Percentiles rank a stretch among this genome's conserved stretches.
Evolutionary conservation across 2,888 invertebrate genomes (phyloP).

Genomic region (Caenorhabditis macrosperma): DNA sequence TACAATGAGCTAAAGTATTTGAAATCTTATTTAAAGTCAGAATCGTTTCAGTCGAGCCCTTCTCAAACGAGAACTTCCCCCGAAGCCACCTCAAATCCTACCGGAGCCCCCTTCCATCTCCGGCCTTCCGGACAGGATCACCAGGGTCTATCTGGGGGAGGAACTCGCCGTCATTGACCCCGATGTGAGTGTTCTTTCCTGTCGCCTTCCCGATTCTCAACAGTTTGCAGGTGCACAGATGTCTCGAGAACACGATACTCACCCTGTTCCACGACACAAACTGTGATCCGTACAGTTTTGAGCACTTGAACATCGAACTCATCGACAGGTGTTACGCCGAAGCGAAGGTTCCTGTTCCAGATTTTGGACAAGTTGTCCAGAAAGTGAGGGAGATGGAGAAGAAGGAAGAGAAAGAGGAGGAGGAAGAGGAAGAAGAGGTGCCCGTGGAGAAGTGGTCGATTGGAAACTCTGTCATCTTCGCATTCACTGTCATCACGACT

Average conservation of each 20-base stretch:
- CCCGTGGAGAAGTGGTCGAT: slow-evolving; percentile 73
- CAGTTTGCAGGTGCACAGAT: slow-evolving; percentile 53
- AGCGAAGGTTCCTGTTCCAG: slow-evolving; percentile 41
- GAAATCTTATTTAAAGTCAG: too few relatives aligned
- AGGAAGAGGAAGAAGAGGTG: slow-evolving; percentile 21
- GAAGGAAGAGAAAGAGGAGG: slow-evolving; percentile 51
- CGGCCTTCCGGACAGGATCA: slow-evolving; percentile 38
- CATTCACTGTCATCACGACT: slow-evolving; percentile 78
- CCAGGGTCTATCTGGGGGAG: slow-evolving; percentile 63
- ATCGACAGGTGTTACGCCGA: slow-evolving; percentile 65
- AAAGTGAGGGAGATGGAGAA: slow-evolving; percentile 14
- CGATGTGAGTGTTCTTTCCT: slow-evolving; percentile 31
- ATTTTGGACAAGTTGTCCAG: neutral
- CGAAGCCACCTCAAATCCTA: neutral
- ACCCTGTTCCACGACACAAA: slow-evolving; percentile 48
- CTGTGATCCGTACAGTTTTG: slow-evolving; percentile 56
- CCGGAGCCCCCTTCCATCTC: slow-evolving; percentile 26
- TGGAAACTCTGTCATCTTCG: slow-evolving; percentile 75
- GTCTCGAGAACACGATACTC: slow-evolving; percentile 49
- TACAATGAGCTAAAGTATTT: too few relatives aligned
- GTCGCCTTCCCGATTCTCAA: too few relatives aligned
- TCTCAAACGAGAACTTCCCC: slow-evolving; percentile 23
- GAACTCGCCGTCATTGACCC: slow-evolving; percentile 68
- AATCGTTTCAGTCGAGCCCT: slow-evolving; percentile 31
- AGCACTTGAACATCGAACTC: slow-evolving; percentile 57